Base-by-base conservation (phyloP, 1,140 invertebrate species). In the Drosophila kohkoa region DNA sequence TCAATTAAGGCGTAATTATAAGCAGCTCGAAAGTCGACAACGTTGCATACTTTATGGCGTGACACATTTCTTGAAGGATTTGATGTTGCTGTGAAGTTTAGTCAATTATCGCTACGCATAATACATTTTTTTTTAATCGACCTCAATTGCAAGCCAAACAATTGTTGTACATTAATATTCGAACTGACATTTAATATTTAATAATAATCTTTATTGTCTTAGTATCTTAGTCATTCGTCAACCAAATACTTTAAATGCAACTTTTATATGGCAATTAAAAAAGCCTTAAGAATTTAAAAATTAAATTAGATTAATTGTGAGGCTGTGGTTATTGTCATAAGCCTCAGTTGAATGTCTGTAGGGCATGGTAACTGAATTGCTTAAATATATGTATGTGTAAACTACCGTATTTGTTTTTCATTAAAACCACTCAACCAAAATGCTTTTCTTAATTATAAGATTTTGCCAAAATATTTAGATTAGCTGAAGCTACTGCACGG, bases 371-470 rank as follows among this genome's bases (percentile, higher is more conserved):
- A 25, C 20, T 25, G n/a, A n/a, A 13, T 20, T 30, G 5, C 13
- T 11, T 1, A 1, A 15, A 6, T 5, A 45, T 35, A 28, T 16
- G 15, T 20, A 20, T 45, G 38, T 16, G 15, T 20, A 20, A n/a
- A 43, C 25, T 30, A 11, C 10, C 11, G 1, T n/a, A n/a, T 28
- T 30, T 89, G 78, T 83, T 85, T 89, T 89, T 79, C 85, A 89
- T 89, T 89, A 89, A 85, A 85, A 81, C 71, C 81, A 85, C 72
- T 83, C 68, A 79, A 65, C 75, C 66, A 62, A 66, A 59, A 68
- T 90, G 85, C 71, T 89, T 79, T 81, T 89, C 85, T 89, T 81
- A 89, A 89, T 89, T 89, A 89, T 89, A 73, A 81, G 81, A 85
- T 89, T 79, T 81, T 85, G 65, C 52, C 80, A 88, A 81, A 83